Base-by-base conservation (phyloP, 2,113 vertebrate genomes). In the Poecilia latipinna region DNA sequence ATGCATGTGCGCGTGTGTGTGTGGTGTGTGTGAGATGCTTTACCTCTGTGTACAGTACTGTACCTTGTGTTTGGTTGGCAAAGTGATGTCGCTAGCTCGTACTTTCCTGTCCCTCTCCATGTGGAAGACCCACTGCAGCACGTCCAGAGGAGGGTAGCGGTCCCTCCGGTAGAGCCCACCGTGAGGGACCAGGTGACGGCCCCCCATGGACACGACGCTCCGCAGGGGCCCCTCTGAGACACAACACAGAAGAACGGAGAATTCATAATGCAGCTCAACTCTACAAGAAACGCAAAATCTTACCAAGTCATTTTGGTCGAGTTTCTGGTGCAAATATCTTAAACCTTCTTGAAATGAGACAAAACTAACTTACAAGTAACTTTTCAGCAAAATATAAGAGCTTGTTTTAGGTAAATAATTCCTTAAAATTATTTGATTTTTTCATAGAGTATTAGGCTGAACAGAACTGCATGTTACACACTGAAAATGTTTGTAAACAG, bases 181-280 rank as follows among this genome's bases (percentile, higher is more conserved):
- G 62, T 65, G 66, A 61, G 89, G 89, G 62, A 89, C 35, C 4
- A 60, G 85, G 72, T 88, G 86, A 72, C 54, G 69, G 1, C 42
- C 77, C 61, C 93, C 86, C 89, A 91, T 90, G 77, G 83, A 93
- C 77, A 93, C 77, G 68, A 91, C 28, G 32, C 78, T 90, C 75
- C 61, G 35, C 63, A 74, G 79, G 84, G 79, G 81, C 51, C 61
- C 79, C 33, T 78, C 90, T 91, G 76, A 68, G 77, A 68, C 22
- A 35, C 60, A 57, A 65, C 72, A 54, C 57, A 26, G 68, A 68
- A 61, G 39, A n/a, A 26, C 4, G 33, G n/a, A 82, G 7, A 24
- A 78, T 78, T 81, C 39, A 32, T 66, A 75, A 22, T 35, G 79
- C 77, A 84, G 82, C 66, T 69, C 62, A 37, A 37, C 8, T 10